A percentile compares a stretch with the other conserved stretches of the same genome.
These are phyloP conservation scores for Trilocha varians DNA, from an alignment of 2,888 invertebrate species.

Conservation along the genomic window DNA sequence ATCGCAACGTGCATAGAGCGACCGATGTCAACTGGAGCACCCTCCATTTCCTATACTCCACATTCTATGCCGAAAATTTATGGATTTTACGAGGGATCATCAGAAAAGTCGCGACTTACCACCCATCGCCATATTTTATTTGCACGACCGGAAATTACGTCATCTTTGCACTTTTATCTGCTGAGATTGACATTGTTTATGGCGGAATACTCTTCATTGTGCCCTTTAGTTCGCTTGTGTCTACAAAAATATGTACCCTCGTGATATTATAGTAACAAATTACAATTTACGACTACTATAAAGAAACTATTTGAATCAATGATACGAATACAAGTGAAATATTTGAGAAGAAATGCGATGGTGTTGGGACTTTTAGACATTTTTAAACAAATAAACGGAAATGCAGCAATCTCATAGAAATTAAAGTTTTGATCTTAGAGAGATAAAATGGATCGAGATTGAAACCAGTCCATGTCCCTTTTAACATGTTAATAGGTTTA, in stretches of 20 bases:
- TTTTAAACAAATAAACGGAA: too few species aligned
- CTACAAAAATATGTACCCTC: conserved; percentile 54
- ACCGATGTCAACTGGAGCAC: conserved; percentile 33
- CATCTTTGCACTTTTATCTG: conserved; percentile 49
- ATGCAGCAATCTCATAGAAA: too few species aligned
- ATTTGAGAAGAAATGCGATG: too few species aligned
- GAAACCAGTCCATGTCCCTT: too few species aligned
- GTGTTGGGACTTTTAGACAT: too few species aligned
- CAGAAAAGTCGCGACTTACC: conserved; percentile 55
- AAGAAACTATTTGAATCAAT: too few species aligned
- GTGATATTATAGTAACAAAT: conserved; percentile 5
- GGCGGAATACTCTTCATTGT: background rate
- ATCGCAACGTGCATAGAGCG: conserved; percentile 44
- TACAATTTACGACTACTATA: background rate
- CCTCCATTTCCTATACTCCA: conserved; percentile 48
- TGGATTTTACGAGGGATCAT: conserved; percentile 70
- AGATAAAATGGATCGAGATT: too few species aligned
- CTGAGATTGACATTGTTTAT: conserved; percentile 15
- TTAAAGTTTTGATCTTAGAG: too few species aligned
- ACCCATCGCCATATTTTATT: conserved; percentile 65
- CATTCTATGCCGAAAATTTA: conserved; percentile 55
- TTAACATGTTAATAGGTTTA: too few species aligned
- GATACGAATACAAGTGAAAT: too few species aligned
- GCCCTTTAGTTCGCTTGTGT: conserved; percentile 30
- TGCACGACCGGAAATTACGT: conserved; percentile 59